Percentiles rank a stretch among this genome's conserved stretches.
These are phyloP conservation scores for Phyllotis vaccarum DNA, from an alignment of 2,797 vertebrate species.

Conservation along the genomic window DNA sequence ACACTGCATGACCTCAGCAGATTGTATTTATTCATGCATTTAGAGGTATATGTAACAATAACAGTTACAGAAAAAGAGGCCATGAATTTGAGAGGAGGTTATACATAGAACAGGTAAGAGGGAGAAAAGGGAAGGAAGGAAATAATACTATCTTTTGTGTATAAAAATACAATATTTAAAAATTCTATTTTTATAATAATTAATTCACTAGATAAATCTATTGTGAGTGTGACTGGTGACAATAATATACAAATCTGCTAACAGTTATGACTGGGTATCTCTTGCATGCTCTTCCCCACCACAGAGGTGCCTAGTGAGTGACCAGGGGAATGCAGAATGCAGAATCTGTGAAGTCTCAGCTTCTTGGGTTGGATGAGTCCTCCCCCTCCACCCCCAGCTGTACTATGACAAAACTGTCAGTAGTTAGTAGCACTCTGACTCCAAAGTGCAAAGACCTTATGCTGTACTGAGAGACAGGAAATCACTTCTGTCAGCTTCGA, in stretches of 20 bases:
- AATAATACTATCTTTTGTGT: neutral
- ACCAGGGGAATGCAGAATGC: conserved; percentile 78
- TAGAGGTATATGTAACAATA: neutral
- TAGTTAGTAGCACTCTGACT: conserved; percentile 82
- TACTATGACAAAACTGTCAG: conserved; percentile 86
- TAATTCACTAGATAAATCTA: conserved; percentile 83
- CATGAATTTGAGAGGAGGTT: neutral
- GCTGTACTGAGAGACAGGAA: conserved; percentile 81
- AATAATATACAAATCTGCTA: conserved; percentile 85
- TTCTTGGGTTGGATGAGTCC: conserved; percentile 81
- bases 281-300: conserved; percentile 75
- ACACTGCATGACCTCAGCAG: neutral
- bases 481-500: conserved; percentile 76
- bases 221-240: conserved; percentile 74
- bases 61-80: neutral
- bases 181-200: conserved; percentile 80
- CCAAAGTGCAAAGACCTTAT: conserved; percentile 84
- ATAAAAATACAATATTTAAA: neutral
- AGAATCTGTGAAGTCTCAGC: conserved; percentile 79
- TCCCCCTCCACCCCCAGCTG: conserved; percentile 80
- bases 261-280: conserved; percentile 83
- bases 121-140: neutral
- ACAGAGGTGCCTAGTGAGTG: conserved; percentile 75
- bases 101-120: neutral
- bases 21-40: neutral